Evolutionary conservation across 2,888 invertebrate genomes (phyloP).

Genomic region (Leistus spinibarbis): DNA sequence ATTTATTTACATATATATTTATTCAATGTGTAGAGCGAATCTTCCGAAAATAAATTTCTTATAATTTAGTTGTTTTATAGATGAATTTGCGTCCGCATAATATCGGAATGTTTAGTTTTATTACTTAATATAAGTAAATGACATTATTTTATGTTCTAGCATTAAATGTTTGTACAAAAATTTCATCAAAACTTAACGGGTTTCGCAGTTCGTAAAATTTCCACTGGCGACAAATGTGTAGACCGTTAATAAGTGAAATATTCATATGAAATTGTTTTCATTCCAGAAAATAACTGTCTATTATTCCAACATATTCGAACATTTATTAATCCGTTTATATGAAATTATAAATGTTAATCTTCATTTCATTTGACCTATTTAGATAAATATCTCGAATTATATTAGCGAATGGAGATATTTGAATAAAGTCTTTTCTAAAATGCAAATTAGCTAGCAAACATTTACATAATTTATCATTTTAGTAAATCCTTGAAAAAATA

Average conservation of each 20-base stretch:
- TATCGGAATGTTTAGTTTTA: not conserved
- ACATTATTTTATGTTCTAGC: not conserved
- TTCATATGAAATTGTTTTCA: not conserved
- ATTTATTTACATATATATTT: no score
- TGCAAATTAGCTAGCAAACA: not conserved
- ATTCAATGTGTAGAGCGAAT: not conserved
- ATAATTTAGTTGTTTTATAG: not conserved
- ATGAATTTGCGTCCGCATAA: not conserved
- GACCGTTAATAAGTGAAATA: not conserved
- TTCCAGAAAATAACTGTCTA: not conserved
- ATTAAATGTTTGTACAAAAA: not conserved
- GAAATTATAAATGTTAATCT: not conserved
- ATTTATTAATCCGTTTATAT: not conserved
- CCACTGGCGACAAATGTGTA: not conserved
- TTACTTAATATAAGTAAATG: conserved; percentile 1
- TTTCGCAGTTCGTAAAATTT: not conserved
- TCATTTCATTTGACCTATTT: not conserved
- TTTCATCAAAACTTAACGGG: not conserved
- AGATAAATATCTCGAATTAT: not conserved
- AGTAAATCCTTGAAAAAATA: not conserved
- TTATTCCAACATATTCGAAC: not conserved
- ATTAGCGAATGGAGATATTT: no score
- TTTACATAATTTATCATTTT: not conserved
- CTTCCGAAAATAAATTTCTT: not conserved
- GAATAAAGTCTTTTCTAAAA: not conserved